A percentile compares a stretch with the other conserved stretches of the same genome.
phyloP scores from a whole-genome alignment of 2,888 invertebrate genomes.

The Aricia artaxerxes region DNA sequence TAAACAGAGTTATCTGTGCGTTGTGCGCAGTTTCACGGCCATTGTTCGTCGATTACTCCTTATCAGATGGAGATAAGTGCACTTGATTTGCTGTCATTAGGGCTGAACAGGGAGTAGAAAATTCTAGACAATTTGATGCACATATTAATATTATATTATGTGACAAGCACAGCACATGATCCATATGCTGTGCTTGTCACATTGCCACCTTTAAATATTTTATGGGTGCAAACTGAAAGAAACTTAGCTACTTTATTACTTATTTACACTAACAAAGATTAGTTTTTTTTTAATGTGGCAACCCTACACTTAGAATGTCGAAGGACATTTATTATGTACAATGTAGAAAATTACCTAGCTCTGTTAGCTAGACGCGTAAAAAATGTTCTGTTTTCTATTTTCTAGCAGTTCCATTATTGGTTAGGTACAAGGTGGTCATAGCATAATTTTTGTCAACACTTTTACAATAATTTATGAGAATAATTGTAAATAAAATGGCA shows the following conservation, averaged over 20 bases:
- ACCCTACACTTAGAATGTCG: neutral
- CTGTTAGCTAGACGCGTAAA: neutral
- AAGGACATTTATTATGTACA: neutral
- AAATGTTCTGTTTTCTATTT: neutral
- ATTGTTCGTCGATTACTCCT: conserved; percentile 20
- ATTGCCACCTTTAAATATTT: no score
- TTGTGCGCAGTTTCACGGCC: conserved; percentile 23
- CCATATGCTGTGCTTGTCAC: no score
- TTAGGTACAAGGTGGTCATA: no score
- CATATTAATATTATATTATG: no score
- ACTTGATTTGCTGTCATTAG: conserved; percentile 20
- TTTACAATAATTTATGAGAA: no score
- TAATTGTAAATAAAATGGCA: no score
- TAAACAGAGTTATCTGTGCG: neutral
- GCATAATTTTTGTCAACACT: no score
- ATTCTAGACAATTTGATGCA: no score
- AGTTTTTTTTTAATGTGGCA: neutral
- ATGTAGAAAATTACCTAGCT: neutral
- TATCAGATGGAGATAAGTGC: conserved; percentile 22
- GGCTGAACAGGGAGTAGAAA: neutral
- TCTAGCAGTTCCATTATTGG: neutral
- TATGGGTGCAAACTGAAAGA: no score
- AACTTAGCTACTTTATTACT: no score
- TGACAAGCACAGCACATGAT: no score
- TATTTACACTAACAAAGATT: no score